phyloP scores from a whole-genome alignment of 2,797 vertebrate genomes.

The Leptoclinus maculatus region DNA sequence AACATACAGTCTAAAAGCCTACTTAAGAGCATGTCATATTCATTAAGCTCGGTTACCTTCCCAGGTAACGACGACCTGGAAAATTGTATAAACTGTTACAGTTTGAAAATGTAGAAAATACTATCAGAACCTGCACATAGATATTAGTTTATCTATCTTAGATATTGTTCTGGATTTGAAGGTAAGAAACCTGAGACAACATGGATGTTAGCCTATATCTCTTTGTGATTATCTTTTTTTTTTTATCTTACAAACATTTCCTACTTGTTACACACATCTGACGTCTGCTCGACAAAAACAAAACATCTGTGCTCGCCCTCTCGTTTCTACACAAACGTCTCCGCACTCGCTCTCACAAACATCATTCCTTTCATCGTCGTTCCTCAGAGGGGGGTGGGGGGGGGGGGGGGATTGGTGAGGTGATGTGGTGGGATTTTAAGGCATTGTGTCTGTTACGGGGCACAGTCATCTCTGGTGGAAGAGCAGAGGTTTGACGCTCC shows the following conservation, averaged over 20 bases:
- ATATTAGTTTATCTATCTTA: slow-evolving; percentile 70
- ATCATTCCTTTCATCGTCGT: slow-evolving; percentile 34
- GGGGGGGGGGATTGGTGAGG: slow-evolving; percentile 31
- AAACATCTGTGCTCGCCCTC: slow-evolving; percentile 57
- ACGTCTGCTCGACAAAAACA: slow-evolving; percentile 52
- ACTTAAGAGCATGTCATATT: slow-evolving; percentile 60
- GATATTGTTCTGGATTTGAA: slow-evolving; percentile 75
- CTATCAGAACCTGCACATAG: slow-evolving; percentile 77
- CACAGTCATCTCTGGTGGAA: slow-evolving; percentile 99
- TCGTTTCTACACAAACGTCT: slow-evolving; percentile 44
- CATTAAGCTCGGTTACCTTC: slow-evolving; percentile 69
- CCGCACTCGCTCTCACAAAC: slow-evolving; percentile 59
- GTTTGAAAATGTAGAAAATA: slow-evolving; percentile 82
- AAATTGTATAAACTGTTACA: slow-evolving; percentile 77
- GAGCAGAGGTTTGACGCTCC: slow-evolving; percentile 96
- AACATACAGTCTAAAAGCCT: slow-evolving; percentile 66
- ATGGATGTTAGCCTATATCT: slow-evolving; percentile 75
- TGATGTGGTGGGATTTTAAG: slow-evolving; percentile 87
- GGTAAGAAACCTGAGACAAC: slow-evolving; percentile 85
- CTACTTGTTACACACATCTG: slow-evolving; percentile 64
- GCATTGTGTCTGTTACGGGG: slow-evolving; percentile 87
- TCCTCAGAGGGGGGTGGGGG: neutral
- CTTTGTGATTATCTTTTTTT: slow-evolving; percentile 61
- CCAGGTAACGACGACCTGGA: slow-evolving; percentile 66
- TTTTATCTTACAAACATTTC: slow-evolving; percentile 63